phyloP scores from a whole-genome alignment of 2,113 vertebrate genomes.

The Albula goreensis region DNA sequence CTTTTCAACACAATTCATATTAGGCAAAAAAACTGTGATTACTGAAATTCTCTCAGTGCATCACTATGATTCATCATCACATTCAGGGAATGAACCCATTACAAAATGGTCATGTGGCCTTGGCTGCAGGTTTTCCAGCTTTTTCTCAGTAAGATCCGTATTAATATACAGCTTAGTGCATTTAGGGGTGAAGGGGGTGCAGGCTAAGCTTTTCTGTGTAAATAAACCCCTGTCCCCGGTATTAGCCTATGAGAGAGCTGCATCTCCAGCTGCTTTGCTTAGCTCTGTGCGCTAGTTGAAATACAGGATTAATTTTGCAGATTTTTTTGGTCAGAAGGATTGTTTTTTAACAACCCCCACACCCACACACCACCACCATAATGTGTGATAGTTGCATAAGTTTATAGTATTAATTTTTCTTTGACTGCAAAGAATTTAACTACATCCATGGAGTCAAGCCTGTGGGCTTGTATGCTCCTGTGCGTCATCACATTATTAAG shows the following conservation, averaged over 20 bases:
- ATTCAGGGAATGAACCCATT: neutral
- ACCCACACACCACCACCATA: too few species aligned
- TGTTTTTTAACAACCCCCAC: neutral
- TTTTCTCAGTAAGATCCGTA: neutral
- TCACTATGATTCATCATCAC: neutral
- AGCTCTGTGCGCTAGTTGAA: neutral
- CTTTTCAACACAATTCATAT: neutral
- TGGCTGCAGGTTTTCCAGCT: neutral
- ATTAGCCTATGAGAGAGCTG: neutral
- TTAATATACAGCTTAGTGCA: neutral
- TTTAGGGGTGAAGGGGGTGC: neutral
- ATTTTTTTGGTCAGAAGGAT: neutral
- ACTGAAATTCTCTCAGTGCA: neutral
- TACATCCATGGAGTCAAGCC: too few species aligned
- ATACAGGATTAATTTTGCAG: neutral
- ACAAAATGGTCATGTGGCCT: neutral
- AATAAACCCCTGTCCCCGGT: neutral
- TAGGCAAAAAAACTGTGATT: neutral
- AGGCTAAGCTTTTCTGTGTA: neutral
- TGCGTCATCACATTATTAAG: conserved; percentile 4
- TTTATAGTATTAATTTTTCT: neutral
- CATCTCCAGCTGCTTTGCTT: neutral
- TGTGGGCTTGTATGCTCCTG: neutral
- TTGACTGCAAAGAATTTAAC: too few species aligned
- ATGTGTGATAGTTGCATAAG: too few species aligned